Base-by-base conservation (phyloP, 2,113 vertebrate species). In the Felis catus region DNA sequence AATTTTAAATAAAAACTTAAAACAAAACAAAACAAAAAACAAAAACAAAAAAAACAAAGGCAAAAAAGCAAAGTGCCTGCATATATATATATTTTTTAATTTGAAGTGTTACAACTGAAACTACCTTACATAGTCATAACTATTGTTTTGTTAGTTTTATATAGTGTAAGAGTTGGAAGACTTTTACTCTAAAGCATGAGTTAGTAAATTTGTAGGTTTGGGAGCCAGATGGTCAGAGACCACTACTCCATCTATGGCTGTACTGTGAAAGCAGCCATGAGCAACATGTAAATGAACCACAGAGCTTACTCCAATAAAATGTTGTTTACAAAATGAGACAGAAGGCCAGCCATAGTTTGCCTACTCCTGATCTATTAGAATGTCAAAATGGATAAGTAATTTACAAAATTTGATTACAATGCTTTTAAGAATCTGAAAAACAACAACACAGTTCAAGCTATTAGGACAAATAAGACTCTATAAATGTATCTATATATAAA, bases 321-420 rank as follows among this genome's bases (percentile, higher is more conserved):
- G 82, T 41, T 83, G 12, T 58, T 55, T 58, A 27, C 4, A 80
- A 71, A 78, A 36, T 21, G 27, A 78, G 48, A 29, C 58, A 74
- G 55, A 88, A 89, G 27, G 58, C 12, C n/a, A 71, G 1, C 8
- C 9, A 55, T 3, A 0, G 0, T 0, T 79, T 92, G 55, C 68
- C 81, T 84, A 91, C 15, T 90, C 11, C 82, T 97, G 66, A 63
- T 86, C 7, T 97, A 79, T 89, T 90, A 48, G 19, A 98, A 55
- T 94, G 83, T 97, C 58, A 93, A 91, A 79, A 78, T 91, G 14
- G 2, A 2, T 90, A 96, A 93, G 4, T 48, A 48, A 86, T 92
- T 89, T 79, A 93, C 92, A 97, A 95, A 84, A 29, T 88, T 65
- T 19, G 6, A 21, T 58, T 96, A 0, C 2, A 55, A 83, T n/a